Evolutionary conservation across 1,140 invertebrate species (phyloP), one percentile per base, ranked within the genome.

Genomic region (Listronotus bonariensis): DNA sequence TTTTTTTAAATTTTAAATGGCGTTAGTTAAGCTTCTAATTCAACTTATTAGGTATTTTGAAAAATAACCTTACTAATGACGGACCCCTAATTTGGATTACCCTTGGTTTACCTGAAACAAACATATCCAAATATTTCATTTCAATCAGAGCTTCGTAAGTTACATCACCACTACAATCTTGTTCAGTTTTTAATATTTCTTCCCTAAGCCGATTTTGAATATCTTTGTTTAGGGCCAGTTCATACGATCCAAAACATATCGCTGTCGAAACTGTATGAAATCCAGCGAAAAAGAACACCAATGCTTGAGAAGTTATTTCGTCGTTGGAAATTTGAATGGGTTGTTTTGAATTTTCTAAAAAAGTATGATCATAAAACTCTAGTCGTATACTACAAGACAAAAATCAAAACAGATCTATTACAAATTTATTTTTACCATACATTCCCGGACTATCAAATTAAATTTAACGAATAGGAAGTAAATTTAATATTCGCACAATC

Each of bases 141-240:
- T 54, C 42, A 5, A 59, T 11, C 3, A 71, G 41, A 0, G 51
- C 46, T 17, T 69, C 69, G 52, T 71, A 71, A 1, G 58, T 70
- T 11, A 70, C 20, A 38, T 65, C 55, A 10, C 67, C 60, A 17
- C 61, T 53, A 42, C 5, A 3, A 3, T 26, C 20, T 26, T 57
- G 15, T 8, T 46, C 14, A 31, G 52, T 62, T 42, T 65, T 32
- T 31, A 46, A 38, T 6, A 76, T 72, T 73, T 81, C 79, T 7
- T 75, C 45, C 18, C 71, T 68, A 3, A 81, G 67, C 60, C 67
- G 74, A 45, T 78, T 68, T 67, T 83, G 81, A 34, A 82, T 71
- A 10, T 84, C 81, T 8, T 81, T 81, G 76, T 86, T 76, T 12
- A 78, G 65, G 1, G 84, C 82, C 45, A 88, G 73, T 49, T 80